Evolutionary conservation across 2,113 vertebrate genomes (phyloP).

Genomic region (Dermatemys mawii): DNA sequence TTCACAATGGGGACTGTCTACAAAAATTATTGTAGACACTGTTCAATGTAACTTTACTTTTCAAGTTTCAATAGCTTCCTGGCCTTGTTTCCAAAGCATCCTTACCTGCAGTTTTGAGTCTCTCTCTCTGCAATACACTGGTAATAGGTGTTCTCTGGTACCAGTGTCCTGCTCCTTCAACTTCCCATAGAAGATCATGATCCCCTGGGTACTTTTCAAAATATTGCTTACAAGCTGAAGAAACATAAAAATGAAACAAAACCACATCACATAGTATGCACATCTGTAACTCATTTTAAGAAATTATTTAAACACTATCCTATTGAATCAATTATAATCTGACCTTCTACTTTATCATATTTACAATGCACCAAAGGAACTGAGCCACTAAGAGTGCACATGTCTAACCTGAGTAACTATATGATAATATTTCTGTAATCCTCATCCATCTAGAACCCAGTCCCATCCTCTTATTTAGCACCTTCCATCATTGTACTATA

Average conservation of each 20-base stretch:
- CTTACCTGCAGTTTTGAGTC: slow-evolving; percentile 72
- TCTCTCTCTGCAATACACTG: slow-evolving; percentile 72
- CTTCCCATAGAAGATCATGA: slow-evolving; percentile 86
- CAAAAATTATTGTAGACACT: not conserved
- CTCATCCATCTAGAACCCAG: not conserved
- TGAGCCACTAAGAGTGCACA: not conserved
- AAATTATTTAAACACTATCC: not conserved
- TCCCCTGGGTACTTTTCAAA: slow-evolving; percentile 84
- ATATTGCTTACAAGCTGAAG: slow-evolving; percentile 87
- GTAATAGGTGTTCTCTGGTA: slow-evolving; percentile 81
- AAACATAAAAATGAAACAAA: slow-evolving; percentile 44
- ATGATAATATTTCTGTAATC: not conserved
- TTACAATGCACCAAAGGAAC: not conserved
- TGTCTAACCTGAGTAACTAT: accelerated
- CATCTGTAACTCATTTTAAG: not conserved
- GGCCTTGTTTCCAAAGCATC: not conserved
- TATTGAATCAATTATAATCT: not conserved
- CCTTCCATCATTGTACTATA: not conserved
- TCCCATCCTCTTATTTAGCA: not conserved
- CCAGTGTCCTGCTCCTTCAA: slow-evolving; percentile 81
- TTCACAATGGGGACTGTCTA: not conserved
- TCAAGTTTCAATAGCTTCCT: not conserved
- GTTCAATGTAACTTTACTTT: not conserved
- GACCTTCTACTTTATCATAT: not conserved
- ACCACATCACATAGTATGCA: not conserved